phyloP scores from a whole-genome alignment of 2,888 invertebrate genomes.

The Apotomis betuletana region DNA sequence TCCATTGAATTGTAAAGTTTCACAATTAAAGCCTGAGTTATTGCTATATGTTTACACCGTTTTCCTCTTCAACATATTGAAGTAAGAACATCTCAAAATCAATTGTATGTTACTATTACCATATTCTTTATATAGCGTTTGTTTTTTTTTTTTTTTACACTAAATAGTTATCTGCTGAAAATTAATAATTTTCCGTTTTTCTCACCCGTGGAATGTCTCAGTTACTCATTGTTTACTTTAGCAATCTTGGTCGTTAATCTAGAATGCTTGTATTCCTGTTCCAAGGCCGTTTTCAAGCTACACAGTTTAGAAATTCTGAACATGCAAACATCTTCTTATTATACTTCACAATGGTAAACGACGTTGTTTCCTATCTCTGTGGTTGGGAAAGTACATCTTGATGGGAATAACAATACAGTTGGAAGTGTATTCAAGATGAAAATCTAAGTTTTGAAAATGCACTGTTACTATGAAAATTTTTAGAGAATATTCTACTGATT shows the following conservation, averaged over 20 bases:
- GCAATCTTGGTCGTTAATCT: conserved; percentile 31
- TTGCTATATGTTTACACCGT: neutral
- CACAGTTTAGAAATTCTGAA: conserved; percentile 26
- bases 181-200: neutral
- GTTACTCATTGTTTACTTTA: conserved; percentile 27
- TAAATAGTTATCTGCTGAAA: neutral
- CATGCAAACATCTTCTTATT: conserved; percentile 16
- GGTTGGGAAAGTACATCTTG: conserved; percentile 10
- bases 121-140: no score
- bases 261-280: conserved; percentile 16
- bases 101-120: neutral
- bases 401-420: neutral
- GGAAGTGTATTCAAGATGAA: neutral
- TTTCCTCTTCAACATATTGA: neutral
- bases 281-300: conserved; percentile 24
- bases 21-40: conserved; percentile 3
- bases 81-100: neutral
- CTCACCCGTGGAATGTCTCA: neutral
- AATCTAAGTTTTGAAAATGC: neutral
- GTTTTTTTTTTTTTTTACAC: no score
- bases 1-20: conserved; percentile 19
- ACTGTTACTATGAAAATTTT: neutral
- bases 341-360: conserved; percentile 1
- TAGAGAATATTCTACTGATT: neutral
- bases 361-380: neutral